phyloP scores from a whole-genome alignment of 2,113 vertebrate species.

The Porphyrio hochstetteri region DNA sequence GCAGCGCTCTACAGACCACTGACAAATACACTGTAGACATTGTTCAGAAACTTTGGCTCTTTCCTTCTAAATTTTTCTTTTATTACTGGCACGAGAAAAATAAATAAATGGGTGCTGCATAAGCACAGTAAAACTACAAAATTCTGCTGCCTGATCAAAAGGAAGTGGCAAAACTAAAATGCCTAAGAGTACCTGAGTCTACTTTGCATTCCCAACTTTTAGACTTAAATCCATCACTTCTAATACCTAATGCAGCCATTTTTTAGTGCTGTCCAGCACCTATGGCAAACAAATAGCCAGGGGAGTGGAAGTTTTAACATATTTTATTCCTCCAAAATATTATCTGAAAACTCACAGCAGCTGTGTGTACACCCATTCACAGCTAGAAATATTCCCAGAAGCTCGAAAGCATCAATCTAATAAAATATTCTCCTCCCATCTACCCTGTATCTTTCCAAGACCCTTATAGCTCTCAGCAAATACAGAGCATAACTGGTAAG shows the following conservation, averaged over 20 bases:
- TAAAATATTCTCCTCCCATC: not conserved
- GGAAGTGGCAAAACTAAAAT: not conserved
- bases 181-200: not conserved
- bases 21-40: not conserved
- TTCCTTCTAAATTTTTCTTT: not conserved
- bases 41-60: accelerated
- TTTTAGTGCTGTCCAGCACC: not conserved
- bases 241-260: not conserved
- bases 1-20: not conserved
- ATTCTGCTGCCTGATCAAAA: not conserved
- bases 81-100: not conserved
- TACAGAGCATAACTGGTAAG: not conserved
- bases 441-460: not conserved
- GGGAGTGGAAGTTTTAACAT: not conserved
- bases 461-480: not conserved
- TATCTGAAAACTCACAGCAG: not conserved
- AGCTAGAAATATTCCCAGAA: not conserved
- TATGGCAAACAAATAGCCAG: not conserved
- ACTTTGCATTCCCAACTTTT: not conserved
- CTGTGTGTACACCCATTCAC: not conserved
- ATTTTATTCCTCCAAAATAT: not conserved
- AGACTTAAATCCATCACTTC: not conserved
- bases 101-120: not conserved
- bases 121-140: not conserved
- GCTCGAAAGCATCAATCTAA: not conserved